phyloP scores from a whole-genome alignment of 2,888 invertebrate species.

The Autographa pulchrina region DNA sequence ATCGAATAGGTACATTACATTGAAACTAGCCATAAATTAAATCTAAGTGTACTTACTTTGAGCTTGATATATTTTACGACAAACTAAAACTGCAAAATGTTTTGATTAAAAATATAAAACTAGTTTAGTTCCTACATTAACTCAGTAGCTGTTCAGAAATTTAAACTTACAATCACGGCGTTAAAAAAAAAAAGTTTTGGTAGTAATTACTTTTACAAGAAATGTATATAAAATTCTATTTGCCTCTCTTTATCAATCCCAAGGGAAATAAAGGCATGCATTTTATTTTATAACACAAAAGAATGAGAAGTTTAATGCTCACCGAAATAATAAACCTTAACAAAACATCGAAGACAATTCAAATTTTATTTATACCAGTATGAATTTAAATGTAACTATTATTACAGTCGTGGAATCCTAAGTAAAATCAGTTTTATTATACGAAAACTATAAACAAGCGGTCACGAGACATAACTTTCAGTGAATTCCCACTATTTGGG shows the following conservation, averaged over 20 bases:
- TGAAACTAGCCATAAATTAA: constrained; percentile 1
- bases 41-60: constrained; percentile 1
- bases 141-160: no score
- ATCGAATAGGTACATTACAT: constrained; percentile 9
- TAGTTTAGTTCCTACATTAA: background rate
- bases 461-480: constrained; percentile 62
- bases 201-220: no score
- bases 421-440: constrained; percentile 57
- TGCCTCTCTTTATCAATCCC: background rate
- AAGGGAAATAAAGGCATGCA: background rate
- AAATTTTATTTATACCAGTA: constrained; percentile 26
- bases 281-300: background rate
- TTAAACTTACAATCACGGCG: no score
- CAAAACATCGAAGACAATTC: constrained; percentile 30
- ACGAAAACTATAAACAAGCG: constrained; percentile 63
- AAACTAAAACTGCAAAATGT: background rate
- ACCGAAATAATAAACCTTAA: background rate
- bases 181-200: no score
- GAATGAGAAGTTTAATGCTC: background rate
- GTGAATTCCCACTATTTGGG: constrained; percentile 70
- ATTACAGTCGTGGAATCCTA: constrained; percentile 45
- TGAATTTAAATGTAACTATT: constrained; percentile 42
- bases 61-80: constrained; percentile 1
- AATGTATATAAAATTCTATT: background rate
- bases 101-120: background rate